Evolutionary conservation across 2,888 invertebrate genomes (phyloP).

Genomic region (Notocelia uddmanniana): DNA sequence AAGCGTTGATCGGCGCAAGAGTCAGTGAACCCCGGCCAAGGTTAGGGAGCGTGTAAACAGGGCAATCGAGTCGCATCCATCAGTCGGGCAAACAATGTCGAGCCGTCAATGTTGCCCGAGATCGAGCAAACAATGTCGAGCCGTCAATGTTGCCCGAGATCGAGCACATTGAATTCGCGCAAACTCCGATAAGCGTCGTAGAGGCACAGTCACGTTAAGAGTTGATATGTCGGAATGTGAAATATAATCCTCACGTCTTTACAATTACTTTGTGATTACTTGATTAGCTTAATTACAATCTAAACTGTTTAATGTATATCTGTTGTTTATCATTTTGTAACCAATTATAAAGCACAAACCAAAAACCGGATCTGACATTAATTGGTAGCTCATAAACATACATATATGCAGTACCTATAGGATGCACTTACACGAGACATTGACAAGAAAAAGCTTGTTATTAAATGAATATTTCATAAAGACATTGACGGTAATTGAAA

Average conservation of each 20-base stretch:
- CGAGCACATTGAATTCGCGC: slow-evolving; percentile 45
- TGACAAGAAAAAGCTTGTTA: slow-evolving; percentile 23
- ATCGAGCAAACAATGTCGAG: slow-evolving; percentile 58
- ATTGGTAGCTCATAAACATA: slow-evolving; percentile 8
- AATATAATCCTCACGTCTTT: neutral
- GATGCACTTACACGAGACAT: slow-evolving; percentile 4
- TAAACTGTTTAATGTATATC: neutral
- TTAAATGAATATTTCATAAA: slow-evolving; percentile 41
- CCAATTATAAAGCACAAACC: neutral
- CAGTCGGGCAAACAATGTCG: slow-evolving; percentile 73
- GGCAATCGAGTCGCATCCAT: slow-evolving; percentile 68
- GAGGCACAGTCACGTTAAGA: slow-evolving; percentile 18
- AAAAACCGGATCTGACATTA: slow-evolving; percentile 11
- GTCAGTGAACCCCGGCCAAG: slow-evolving; percentile 78
- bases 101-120: slow-evolving; percentile 67
- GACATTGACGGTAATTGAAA: slow-evolving; percentile 48
- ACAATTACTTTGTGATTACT: neutral
- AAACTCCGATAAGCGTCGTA: slow-evolving; percentile 35
- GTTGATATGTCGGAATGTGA: neutral
- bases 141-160: slow-evolving; percentile 65
- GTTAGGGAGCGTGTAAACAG: slow-evolving; percentile 72
- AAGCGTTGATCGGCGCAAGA: slow-evolving; percentile 60
- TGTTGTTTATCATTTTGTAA: neutral
- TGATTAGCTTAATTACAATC: neutral
- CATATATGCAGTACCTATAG: slow-evolving; percentile 13